Base-by-base conservation (phyloP, 1,140 invertebrate genomes). In the Zaprionus vittiger region DNA sequence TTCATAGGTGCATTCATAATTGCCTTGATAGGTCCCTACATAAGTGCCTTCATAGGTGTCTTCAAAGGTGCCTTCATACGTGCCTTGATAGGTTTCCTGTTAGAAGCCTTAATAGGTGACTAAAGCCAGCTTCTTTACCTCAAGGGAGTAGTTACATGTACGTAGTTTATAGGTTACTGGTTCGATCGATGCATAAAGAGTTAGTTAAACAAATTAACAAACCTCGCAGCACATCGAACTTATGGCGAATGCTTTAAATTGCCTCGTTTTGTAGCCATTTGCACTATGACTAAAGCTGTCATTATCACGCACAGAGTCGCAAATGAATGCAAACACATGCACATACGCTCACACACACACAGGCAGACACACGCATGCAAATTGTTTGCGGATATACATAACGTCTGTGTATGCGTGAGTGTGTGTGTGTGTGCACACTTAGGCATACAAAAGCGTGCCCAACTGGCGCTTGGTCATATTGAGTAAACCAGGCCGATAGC, bases 391-490 rank as follows among this genome's bases (percentile, higher is more conserved):
- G 28, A 38, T 62, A 31, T 63, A 28, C 28, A 34, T 61, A 60
- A 24, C 22, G 17, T 20, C 20, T 14, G 22, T 22, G 9, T 31
- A 22, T 14, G 12, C 20, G 66, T 20, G 17, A 1, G 31, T 28
- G 9, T 41, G 41, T 15, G 12, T 49, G 62, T 49, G 54, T 47
- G 17, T 59, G 67, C 56, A 59, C 34, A 67, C 56, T 70, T 70
- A 47, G 54, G 22, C 67, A 75, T 28, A 67, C 55, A 75, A 70
- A 69, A 76, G 70, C 70, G 84, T 74, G 80, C 77, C 83, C 80
- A 85, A 79, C 79, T 82, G 83, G 77, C 80, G 79, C 59, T 71
- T 38, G 70, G 77, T 66, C 75, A 86, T 86, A 86, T 80, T 86
- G 83, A 71, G 83, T 65, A 72, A 74, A 69, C 56, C 44, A 78